Conservation (phyloP, 2,888 invertebrate species). For the Caenorhabditis sp. region DNA sequence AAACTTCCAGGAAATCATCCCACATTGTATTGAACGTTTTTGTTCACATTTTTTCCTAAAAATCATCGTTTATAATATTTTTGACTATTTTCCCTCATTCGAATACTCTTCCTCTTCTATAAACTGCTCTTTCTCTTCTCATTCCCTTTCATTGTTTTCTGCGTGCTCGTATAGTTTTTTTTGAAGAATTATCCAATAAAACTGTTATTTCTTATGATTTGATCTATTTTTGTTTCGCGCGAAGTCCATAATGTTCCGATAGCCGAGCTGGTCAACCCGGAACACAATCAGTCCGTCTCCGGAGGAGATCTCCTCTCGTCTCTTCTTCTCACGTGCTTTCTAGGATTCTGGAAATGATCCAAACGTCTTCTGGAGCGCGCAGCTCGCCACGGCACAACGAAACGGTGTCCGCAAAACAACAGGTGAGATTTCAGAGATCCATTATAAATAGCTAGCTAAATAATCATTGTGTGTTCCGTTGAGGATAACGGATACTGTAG, state of each 20-base stretch:
- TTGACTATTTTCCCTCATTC: too few species aligned
- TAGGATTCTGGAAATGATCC: not conserved
- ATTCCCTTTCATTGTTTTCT: conserved; percentile 21
- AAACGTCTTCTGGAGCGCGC: not conserved
- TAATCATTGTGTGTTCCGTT: too few species aligned
- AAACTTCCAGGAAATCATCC: too few species aligned
- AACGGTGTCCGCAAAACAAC: not conserved
- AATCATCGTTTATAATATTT: too few species aligned
- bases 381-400: not conserved
- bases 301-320: too few species aligned
- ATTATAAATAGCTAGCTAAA: too few species aligned
- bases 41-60: too few species aligned
- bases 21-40: too few species aligned
- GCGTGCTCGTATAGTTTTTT: conserved; percentile 6
- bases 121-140: conserved; percentile 6
- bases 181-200: not conserved
- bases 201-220: conserved; percentile 19
- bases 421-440: not conserved
- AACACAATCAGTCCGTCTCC: not conserved
- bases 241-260: too few species aligned
- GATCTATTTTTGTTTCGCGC: not conserved
- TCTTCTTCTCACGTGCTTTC: not conserved
- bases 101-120: not conserved
- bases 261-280: not conserved
- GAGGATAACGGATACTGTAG: too few species aligned